phyloP scores from a whole-genome alignment of 2,113 vertebrate genomes.

The Illadopsis cleaveri region DNA sequence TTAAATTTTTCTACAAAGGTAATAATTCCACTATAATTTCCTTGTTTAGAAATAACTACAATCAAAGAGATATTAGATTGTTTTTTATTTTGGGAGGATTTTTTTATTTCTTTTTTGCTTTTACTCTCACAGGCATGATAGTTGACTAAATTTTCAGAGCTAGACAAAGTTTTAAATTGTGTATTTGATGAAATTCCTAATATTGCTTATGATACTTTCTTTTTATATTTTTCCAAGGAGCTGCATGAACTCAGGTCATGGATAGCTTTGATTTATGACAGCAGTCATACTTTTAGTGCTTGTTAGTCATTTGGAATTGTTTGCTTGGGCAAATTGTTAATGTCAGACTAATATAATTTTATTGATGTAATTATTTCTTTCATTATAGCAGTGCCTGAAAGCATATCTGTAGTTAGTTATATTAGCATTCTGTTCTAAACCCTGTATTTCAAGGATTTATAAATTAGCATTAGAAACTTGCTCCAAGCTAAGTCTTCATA shows the following conservation, averaged over 20 bases:
- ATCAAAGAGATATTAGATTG: neutral
- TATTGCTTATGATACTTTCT: neutral
- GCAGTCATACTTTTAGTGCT: constrained; percentile 42
- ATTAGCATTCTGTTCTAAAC: constrained; percentile 24
- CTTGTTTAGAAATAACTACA: neutral
- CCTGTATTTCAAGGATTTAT: neutral
- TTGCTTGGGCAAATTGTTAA: constrained; percentile 63
- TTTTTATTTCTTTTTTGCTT: neutral
- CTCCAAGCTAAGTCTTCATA: neutral
- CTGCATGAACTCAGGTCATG: neutral
- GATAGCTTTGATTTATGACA: constrained; percentile 52
- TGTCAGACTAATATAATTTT: constrained; percentile 66
- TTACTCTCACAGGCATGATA: neutral
- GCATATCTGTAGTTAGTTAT: neutral
- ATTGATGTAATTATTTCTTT: constrained; percentile 68
- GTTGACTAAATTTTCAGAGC: neutral
- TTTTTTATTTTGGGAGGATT: too few relatives aligned
- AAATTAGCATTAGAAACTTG: constrained; percentile 25
- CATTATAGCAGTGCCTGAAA: constrained; percentile 44
- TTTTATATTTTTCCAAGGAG: neutral
- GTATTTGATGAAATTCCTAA: constrained; percentile 38
- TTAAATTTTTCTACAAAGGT: neutral
- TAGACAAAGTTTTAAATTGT: neutral
- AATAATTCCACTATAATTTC: neutral
- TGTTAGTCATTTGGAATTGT: constrained; percentile 58